A percentile compares a stretch with the other conserved stretches of the same genome.
Conservation (phyloP, 2,888 invertebrate species). For the Drosophila subquinaria region DNA sequence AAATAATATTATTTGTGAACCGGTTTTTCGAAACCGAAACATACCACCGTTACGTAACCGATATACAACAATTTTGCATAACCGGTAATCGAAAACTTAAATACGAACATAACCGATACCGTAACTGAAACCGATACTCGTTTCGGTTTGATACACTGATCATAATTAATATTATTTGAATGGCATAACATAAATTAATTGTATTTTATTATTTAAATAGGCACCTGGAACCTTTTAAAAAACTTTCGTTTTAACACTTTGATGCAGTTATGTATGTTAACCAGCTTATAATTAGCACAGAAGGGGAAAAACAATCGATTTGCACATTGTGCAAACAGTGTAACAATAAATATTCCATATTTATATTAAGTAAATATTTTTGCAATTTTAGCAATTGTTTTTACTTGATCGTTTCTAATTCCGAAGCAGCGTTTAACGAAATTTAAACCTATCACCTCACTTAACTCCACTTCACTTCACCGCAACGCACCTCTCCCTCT, state of each 20-base stretch:
- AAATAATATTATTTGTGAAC: no score
- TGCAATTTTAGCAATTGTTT: constrained; percentile 34
- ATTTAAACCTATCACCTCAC: constrained; percentile 26
- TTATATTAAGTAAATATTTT: constrained; percentile 17
- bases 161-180: no score
- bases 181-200: neutral
- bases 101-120: no score
- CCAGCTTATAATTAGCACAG: neutral
- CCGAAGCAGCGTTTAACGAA: constrained; percentile 30
- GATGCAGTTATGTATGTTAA: constrained; percentile 12
- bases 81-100: no score
- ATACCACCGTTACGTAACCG: no score
- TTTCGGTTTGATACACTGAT: no score
- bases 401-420: constrained; percentile 32
- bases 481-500: neutral
- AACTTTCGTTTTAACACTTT: constrained; percentile 16
- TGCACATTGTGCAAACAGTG: constrained; percentile 26
- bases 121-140: no score
- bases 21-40: no score
- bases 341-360: constrained; percentile 18
- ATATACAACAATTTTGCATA: no score
- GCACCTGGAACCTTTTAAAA: neutral
- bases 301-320: constrained; percentile 19
- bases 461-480: no score
- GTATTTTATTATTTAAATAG: neutral